phyloP scores from a whole-genome alignment of 2,888 invertebrate species.

The Parnassius apollo region DNA sequence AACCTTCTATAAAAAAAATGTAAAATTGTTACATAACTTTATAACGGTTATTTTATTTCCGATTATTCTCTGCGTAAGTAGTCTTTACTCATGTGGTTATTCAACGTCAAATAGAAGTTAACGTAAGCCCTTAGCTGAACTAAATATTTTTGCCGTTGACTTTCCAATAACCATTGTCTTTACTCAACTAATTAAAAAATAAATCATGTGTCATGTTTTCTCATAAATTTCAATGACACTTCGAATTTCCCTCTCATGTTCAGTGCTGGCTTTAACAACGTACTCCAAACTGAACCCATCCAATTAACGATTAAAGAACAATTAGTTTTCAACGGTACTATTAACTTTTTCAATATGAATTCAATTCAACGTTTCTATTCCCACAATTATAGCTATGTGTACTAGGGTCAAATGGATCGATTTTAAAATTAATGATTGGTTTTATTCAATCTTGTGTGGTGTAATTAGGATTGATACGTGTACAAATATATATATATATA shows the following conservation, averaged over 20 bases:
- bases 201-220: neutral
- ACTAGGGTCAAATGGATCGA: too few species aligned
- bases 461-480: too few species aligned
- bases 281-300: neutral
- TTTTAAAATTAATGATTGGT: too few species aligned
- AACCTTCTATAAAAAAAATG: too few species aligned
- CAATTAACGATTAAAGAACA: constrained; percentile 19
- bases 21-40: too few species aligned
- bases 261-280: neutral
- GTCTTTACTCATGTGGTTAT: too few species aligned
- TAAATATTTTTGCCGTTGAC: too few species aligned
- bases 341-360: constrained; percentile 12
- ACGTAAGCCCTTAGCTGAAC: neutral
- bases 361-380: constrained; percentile 13
- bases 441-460: too few species aligned
- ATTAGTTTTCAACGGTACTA: constrained; percentile 9
- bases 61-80: too few species aligned
- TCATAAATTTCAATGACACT: constrained; percentile 6
- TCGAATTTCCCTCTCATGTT: constrained; percentile 11
- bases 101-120: too few species aligned
- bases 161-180: neutral
- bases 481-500: too few species aligned
- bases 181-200: neutral
- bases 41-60: too few species aligned
- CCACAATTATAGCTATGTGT: neutral